Conservation (phyloP, 2,797 vertebrate species). For the Oreonectes daqikongensis region DNA sequence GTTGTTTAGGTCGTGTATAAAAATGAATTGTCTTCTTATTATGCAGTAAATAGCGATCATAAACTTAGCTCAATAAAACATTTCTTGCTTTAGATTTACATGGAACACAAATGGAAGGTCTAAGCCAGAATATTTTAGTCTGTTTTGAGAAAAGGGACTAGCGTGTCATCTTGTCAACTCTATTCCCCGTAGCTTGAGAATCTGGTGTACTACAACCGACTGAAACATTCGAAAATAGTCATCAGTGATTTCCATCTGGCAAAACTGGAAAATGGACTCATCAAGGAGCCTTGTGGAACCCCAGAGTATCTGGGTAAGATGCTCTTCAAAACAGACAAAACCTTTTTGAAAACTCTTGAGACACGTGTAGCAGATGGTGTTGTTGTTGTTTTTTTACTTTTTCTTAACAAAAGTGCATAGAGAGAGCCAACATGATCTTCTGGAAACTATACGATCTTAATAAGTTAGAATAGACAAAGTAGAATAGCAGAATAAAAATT, state of each 20-base stretch:
- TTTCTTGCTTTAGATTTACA: neutral
- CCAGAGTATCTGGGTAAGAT: constrained; percentile 88
- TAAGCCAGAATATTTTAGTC: neutral
- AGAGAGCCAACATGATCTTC: neutral
- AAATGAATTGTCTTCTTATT: too few relatives aligned
- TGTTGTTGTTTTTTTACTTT: neutral
- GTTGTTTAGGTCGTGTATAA: too few relatives aligned
- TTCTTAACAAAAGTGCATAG: constrained; percentile 10
- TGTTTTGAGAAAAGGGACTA: neutral
- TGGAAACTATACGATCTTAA: neutral
- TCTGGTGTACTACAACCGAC: constrained; percentile 94
- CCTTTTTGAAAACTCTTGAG: constrained; percentile 18
- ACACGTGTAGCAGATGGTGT: constrained; percentile 7
- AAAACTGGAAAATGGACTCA: constrained; percentile 94
- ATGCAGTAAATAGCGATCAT: too few relatives aligned
- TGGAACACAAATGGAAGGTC: neutral
- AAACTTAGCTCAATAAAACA: too few relatives aligned
- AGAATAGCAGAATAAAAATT: neutral
- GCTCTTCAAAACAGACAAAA: constrained; percentile 9
- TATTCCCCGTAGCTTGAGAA: constrained; percentile 86
- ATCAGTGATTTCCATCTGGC: constrained; percentile 99
- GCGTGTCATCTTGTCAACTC: constrained; percentile 14
- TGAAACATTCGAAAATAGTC: constrained; percentile 99
- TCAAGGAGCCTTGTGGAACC: constrained; percentile 97
- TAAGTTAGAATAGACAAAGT: neutral